A percentile compares a stretch with the other conserved stretches of the same genome.
Conservation (phyloP, 2,888 invertebrate species). For the Epinotia brunnichana region DNA sequence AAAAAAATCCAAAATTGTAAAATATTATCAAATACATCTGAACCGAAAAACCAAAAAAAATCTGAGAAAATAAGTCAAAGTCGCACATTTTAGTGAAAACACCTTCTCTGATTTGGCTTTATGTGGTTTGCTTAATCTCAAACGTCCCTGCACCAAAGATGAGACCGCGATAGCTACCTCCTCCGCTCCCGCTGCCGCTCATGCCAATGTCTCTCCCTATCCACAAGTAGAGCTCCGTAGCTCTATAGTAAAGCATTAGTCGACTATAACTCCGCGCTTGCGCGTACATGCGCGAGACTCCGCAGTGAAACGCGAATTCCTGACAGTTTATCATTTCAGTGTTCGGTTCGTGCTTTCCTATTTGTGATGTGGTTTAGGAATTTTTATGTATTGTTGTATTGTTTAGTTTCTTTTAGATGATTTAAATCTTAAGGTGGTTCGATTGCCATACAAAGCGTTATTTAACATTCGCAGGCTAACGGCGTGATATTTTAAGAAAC, state of each 20-base stretch:
- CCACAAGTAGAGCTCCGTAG: conserved; percentile 64
- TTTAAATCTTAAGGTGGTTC: too few relatives aligned
- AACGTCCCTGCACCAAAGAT: neutral
- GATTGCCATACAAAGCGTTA: too few relatives aligned
- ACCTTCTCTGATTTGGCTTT: too few relatives aligned
- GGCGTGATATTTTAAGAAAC: too few relatives aligned
- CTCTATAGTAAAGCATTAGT: conserved; percentile 65
- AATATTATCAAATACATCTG: too few relatives aligned
- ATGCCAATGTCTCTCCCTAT: conserved; percentile 51
- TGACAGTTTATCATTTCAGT: conserved; percentile 45
- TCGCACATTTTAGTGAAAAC: too few relatives aligned
- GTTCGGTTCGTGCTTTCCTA: conserved; percentile 47
- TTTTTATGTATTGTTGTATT: conserved; percentile 38
- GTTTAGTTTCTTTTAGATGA: neutral
- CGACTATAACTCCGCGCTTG: conserved; percentile 73
- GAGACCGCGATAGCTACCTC: neutral
- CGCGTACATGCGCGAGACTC: conserved; percentile 69
- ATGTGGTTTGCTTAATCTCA: neutral
- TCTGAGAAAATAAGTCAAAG: too few relatives aligned
- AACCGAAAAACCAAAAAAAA: too few relatives aligned
- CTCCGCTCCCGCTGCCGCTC: conserved; percentile 49
- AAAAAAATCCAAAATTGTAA: too few relatives aligned
- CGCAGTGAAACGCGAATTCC: conserved; percentile 37
- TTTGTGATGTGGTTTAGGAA: conserved; percentile 26
- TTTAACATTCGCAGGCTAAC: too few relatives aligned